Base-by-base conservation (phyloP, 64 coral and sea anemone species). In the Hydrozoanthus tunicans region DNA sequence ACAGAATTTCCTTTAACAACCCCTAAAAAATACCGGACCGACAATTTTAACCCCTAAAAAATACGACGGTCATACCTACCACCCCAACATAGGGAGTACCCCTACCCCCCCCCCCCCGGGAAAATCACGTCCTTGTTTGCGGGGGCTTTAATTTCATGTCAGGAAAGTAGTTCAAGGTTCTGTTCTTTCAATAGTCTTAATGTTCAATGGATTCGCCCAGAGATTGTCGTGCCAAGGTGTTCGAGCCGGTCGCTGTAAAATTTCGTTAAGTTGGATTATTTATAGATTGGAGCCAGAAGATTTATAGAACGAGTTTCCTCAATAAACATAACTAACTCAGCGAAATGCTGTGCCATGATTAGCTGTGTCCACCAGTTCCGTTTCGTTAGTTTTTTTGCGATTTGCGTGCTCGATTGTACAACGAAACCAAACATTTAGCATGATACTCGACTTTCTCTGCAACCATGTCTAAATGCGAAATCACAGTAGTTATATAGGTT, bases 391-490 rank as follows among this genome's bases (percentile, higher is more conserved):
- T 51, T 5, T 23, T 73, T 79, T 78, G 20, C 7, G 60, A 14
- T 82, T 55, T 51, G 64, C 85, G 75, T 79, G 89, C 78, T 91
- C 64, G 83, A 53, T 94, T 91, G 55, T 94, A 94, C 17, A 94
- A 56, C 73, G 64, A 51, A 59, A 94, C 81, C 23, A 88, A 64
- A 65, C 89, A 94, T 25, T 90, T 90, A 32, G 59, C 11, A 64
- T 82, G 79, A 82, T 82, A 64, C 9, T 53, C 23, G 13, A 43
- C 58, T 25, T 92, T 81, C 54, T 92, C 58, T 77, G 91, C 91
- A 77, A 92, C 78, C 68, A 83, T 80, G 67, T 92, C 91, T 77
- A 20, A 20, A 20, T 20, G 20, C 20, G 20, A 20, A n/a, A n/a
- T n/a, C n/a, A n/a, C n/a, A n/a, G n/a, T n/a, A n/a, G n/a, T n/a